These are phyloP conservation scores for Lamellibrachia luymesi DNA, from an alignment of 1,140 invertebrate genomes.

Conservation along the genomic window DNA sequence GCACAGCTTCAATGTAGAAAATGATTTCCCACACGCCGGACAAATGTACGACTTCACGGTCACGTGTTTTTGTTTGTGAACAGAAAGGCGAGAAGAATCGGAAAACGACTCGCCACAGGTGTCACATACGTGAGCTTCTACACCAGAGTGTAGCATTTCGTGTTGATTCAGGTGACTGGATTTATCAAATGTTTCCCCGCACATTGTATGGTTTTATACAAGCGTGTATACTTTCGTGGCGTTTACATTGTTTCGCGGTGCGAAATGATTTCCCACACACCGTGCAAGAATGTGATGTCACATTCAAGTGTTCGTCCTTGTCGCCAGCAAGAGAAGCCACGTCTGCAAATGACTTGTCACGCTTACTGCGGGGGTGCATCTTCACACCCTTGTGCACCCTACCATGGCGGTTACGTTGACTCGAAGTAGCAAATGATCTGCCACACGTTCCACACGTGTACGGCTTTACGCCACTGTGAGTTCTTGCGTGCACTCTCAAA, in stretches of 20 bases:
- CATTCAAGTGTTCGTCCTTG: constrained; percentile 50
- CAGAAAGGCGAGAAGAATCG: no score
- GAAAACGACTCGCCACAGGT: neutral
- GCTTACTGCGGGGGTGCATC: constrained; percentile 85
- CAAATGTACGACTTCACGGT: no score
- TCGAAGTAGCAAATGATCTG: constrained; percentile 84
- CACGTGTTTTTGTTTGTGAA: no score
- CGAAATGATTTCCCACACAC: neutral
- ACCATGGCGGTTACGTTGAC: constrained; percentile 92
- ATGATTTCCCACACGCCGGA: no score
- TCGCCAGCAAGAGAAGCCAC: constrained; percentile 98
- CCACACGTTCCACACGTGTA: constrained; percentile 85
- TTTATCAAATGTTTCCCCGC: neutral
- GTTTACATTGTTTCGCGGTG: neutral
- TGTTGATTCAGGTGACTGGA: neutral
- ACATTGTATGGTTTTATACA: neutral
- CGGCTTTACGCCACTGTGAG: constrained; percentile 77
- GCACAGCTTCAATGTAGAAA: no score
- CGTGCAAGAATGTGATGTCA: neutral
- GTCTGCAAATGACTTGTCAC: constrained; percentile 90
- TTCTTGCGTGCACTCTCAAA: constrained; percentile 76
- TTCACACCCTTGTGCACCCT: constrained; percentile 89
- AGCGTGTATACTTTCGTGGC: neutral
- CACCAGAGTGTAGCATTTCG: neutral
- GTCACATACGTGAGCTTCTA: neutral